These are phyloP conservation scores for Heliconius aoede DNA, from an alignment of 2,888 invertebrate genomes.

Conservation along the genomic window DNA sequence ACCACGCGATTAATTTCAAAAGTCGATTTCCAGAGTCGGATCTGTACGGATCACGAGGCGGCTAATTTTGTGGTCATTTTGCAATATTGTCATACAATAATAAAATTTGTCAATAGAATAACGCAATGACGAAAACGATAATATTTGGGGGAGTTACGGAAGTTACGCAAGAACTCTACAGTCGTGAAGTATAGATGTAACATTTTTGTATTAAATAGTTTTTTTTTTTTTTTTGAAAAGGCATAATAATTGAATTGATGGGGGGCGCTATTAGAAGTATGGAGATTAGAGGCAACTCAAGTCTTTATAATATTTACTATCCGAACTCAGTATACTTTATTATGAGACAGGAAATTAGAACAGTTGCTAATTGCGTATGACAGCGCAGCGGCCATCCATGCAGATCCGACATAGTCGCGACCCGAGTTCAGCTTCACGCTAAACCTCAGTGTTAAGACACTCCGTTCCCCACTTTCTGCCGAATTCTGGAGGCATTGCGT, in stretches of 20 bases:
- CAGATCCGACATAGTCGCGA: too few species aligned
- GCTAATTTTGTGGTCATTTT: constrained; percentile 69
- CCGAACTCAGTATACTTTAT: too few species aligned
- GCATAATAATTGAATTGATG: not conserved
- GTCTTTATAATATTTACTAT: too few species aligned
- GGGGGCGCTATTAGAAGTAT: not conserved
- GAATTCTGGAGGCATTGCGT: too few species aligned
- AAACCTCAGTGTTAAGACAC: too few species aligned
- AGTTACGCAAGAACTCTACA: constrained; percentile 53
- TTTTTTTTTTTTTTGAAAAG: not conserved
- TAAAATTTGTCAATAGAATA: constrained; percentile 61
- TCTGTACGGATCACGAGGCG: constrained; percentile 72
- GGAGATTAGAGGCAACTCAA: too few species aligned
- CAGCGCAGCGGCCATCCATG: too few species aligned
- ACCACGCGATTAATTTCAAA: constrained; percentile 76
- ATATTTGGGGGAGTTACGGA: constrained; percentile 69
- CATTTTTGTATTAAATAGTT: constrained; percentile 10
- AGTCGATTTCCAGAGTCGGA: constrained; percentile 68
- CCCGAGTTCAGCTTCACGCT: too few species aligned
- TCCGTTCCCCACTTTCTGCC: too few species aligned
- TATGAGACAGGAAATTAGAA: too few species aligned
- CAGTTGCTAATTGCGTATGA: too few species aligned
- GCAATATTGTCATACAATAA: constrained; percentile 68
- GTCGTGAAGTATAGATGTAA: not conserved
- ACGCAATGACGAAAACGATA: constrained; percentile 58